Evolutionary conservation across 1,140 invertebrate genomes (phyloP), one percentile per base, ranked within the genome.

Genomic region (Chionoecetes opilio): DNA sequence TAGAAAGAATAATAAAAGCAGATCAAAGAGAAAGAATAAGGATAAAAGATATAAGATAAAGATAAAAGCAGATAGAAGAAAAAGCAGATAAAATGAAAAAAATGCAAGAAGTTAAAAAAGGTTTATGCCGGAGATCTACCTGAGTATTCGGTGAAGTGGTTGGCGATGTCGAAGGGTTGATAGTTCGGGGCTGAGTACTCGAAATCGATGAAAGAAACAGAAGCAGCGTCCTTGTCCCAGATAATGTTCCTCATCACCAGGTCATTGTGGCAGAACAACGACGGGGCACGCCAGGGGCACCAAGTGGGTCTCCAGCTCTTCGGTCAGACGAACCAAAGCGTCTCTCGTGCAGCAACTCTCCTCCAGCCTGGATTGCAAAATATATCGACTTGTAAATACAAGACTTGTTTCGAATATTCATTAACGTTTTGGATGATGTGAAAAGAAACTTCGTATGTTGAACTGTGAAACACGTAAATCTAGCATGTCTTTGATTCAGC

Each of bases 181-280:
- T 99, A 99, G 97, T 99, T 99, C 96, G 98, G 98, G 95, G 98
- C 98, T 3, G 98, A 98, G 97, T 99, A 99, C 97, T 99, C 99
- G 97, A 99, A 99, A 97, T 99, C 99, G 96, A 99, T 99, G 97
- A 99, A 99, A 32, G 98, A 98, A 3, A 99, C 98, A 92, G 96
- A 96, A 32, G 97, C 97, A 97, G 96, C 92, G 94, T 98, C 97
- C 96, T 98, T 97, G 96, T 99, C 98, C 96, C 98, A 98, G 92
- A 99, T 98, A 94, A 99, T 98, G 97, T 99, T 99, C 96, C 98
- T 98, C 95, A 99, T 97, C 96, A 99, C 97, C 93, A 99, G 98
- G 97, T 99, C 99, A 97, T 99, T 99, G 97, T 99, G 99, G 97
- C 98, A 98, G 97, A 99, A 99, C 35, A 99, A n/a, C 99, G 94